phyloP scores from a whole-genome alignment of 2,888 invertebrate species.

The Hyalella azteca region DNA sequence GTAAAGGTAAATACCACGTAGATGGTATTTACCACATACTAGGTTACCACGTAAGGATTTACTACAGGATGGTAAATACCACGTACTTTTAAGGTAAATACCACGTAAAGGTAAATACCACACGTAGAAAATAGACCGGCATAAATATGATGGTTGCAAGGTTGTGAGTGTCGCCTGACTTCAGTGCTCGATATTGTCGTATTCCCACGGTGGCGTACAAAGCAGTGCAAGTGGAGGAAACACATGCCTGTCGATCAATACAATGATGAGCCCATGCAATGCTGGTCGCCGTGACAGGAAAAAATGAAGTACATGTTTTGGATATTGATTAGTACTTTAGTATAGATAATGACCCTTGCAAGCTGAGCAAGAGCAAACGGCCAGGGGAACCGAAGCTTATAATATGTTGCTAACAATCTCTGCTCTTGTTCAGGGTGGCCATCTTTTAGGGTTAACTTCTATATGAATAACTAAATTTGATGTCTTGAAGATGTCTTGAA shows the following conservation, averaged over 20 bases:
- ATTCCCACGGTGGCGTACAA: background rate
- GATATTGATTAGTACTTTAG: background rate
- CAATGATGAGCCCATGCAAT: background rate
- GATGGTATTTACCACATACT: too few relatives aligned
- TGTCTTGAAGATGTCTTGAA: background rate
- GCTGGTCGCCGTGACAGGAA: background rate
- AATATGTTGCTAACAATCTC: background rate
- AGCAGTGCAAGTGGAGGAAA: background rate
- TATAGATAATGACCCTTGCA: background rate
- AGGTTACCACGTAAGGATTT: background rate
- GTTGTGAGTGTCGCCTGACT: background rate
- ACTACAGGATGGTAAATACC: background rate
- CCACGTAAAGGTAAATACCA: background rate
- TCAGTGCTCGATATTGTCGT: background rate
- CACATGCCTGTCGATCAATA: constrained; percentile 19
- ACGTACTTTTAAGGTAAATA: background rate
- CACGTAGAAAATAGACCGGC: background rate
- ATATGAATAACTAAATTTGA: background rate
- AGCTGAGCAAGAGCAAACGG: background rate
- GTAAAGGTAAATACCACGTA: too few relatives aligned
- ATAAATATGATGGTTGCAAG: too few relatives aligned
- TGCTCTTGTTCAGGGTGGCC: background rate
- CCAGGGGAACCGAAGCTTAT: background rate
- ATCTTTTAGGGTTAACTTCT: background rate
- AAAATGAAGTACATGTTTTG: background rate